These are phyloP conservation scores for Conomelus anceps DNA, from an alignment of 2,888 invertebrate species.

Conservation along the genomic window DNA sequence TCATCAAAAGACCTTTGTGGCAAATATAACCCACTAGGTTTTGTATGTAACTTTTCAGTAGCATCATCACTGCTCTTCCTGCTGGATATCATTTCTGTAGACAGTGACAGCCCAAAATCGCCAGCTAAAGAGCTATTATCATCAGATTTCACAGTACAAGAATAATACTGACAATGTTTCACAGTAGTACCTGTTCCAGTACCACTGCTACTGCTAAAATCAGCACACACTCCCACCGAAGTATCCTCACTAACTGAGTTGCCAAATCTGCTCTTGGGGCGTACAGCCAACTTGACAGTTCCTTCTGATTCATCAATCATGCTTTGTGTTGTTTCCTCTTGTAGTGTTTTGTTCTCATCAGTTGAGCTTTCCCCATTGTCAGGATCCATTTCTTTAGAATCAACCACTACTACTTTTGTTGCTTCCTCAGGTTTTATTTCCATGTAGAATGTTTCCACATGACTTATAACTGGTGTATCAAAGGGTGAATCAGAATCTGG, in stretches of 20 bases:
- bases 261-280: constrained; percentile 61
- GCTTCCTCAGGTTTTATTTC: constrained; percentile 70
- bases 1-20: constrained; percentile 35
- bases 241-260: constrained; percentile 78
- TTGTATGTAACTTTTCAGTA: constrained; percentile 25
- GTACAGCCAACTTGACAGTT: constrained; percentile 70
- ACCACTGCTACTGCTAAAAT: constrained; percentile 82
- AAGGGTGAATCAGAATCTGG: constrained; percentile 60
- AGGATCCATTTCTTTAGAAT: constrained; percentile 39
- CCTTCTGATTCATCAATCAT: constrained; percentile 49
- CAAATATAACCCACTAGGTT: constrained; percentile 26
- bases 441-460: constrained; percentile 73
- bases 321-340: constrained; percentile 46
- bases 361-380: constrained; percentile 57
- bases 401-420: constrained; percentile 61
- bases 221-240: constrained; percentile 71
- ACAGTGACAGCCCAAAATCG: constrained; percentile 33
- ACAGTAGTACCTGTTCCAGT: constrained; percentile 79
- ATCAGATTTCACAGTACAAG: constrained; percentile 33
- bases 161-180: constrained; percentile 47
- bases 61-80: constrained; percentile 33
- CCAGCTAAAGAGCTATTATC: constrained; percentile 34
- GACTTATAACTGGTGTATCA: constrained; percentile 65
- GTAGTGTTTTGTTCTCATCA: constrained; percentile 61
- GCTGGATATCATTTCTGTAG: constrained; percentile 34